Evolutionary conservation across 1,140 invertebrate genomes (phyloP), one percentile per base, ranked within the genome.

Genomic region (Pseudomyrmex concolor): DNA sequence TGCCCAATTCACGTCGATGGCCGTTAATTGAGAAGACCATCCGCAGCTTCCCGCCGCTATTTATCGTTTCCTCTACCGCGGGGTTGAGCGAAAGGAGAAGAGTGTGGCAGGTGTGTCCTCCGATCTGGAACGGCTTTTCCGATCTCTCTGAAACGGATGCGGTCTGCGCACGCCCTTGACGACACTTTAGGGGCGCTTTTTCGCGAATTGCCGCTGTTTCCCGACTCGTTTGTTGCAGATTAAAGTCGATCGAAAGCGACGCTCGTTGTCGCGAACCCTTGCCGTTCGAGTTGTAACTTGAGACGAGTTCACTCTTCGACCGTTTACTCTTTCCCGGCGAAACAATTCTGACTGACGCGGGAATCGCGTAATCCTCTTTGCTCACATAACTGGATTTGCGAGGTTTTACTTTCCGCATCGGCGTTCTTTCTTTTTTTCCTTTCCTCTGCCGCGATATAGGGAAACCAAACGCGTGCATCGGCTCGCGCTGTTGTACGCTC

Each of bases 161-260:
- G 43, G 13, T 45, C 22, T 25, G 55, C 45, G 48, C 43, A 43
- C 34, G 54, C 54, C 50, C 74, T 45, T 19, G 45, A 67, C 83
- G 74, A 54, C 66, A 80, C 74, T 84, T 84, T 64, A 15, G 83
- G 72, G 74, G 45, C 19, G 74, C 51, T 70, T 80, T 71, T 68
- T 55, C 57, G 59, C 43, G 74, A 67, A 12, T 60, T 66, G 57
- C 66, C 25, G 17, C 55, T 22, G 17, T 12, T 80, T 51, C 25
- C 50, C n/a, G 19, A 34, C 64, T 70, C 25, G 51, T 70, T 71
- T 66, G 25, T 83, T 55, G 62, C 48, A 63, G 78, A 84, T 84
- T 84, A 84, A 85, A 83, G 83, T 55, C 63, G 54, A 83, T 85
- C 78, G 78, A 62, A 74, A 62, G 22, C 48, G 19, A 60, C 51